Evolutionary conservation across 2,888 invertebrate species (phyloP).

Genomic region (Tachina lurida): DNA sequence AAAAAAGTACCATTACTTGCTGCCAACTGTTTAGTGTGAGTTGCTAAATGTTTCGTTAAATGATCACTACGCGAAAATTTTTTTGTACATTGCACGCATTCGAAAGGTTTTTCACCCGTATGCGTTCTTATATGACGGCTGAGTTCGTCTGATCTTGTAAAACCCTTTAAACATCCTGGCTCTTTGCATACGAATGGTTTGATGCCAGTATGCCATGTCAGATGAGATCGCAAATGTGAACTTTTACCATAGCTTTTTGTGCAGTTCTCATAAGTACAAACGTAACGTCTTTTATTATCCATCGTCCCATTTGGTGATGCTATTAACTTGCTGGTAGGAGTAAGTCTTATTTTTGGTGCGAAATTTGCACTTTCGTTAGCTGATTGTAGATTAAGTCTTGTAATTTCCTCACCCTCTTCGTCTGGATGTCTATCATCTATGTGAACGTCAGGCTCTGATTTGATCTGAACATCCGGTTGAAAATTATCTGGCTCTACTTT

Average conservation of each 20-base stretch:
- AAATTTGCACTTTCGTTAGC: not conserved
- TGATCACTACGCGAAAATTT: conserved; percentile 81
- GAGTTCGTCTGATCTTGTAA: conserved; percentile 80
- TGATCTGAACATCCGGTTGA: conserved; percentile 72
- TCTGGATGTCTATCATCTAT: conserved; percentile 73
- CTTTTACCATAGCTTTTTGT: conserved; percentile 81
- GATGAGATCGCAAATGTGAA: conserved; percentile 81
- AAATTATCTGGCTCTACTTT: conserved; percentile 20
- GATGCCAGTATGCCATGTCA: conserved; percentile 82
- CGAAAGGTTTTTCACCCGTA: conserved; percentile 80
- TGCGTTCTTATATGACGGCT: conserved; percentile 80
- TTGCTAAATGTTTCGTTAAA: conserved; percentile 80
- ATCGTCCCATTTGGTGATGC: conserved; percentile 73
- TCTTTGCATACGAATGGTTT: conserved; percentile 80
- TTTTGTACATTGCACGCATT: conserved; percentile 79
- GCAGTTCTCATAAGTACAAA: conserved; percentile 79
- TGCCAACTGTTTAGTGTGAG: conserved; percentile 77
- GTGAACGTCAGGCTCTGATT: conserved; percentile 75
- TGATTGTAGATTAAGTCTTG: not conserved
- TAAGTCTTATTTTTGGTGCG: conserved; percentile 76
- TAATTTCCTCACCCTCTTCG: conserved; percentile 18
- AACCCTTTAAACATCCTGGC: conserved; percentile 79
- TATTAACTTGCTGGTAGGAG: conserved; percentile 78
- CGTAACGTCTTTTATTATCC: conserved; percentile 76
- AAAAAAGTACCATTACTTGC: conserved; percentile 11